phyloP scores from a whole-genome alignment of 2,113 vertebrate genomes.

The Hydrolagus affinis region DNA sequence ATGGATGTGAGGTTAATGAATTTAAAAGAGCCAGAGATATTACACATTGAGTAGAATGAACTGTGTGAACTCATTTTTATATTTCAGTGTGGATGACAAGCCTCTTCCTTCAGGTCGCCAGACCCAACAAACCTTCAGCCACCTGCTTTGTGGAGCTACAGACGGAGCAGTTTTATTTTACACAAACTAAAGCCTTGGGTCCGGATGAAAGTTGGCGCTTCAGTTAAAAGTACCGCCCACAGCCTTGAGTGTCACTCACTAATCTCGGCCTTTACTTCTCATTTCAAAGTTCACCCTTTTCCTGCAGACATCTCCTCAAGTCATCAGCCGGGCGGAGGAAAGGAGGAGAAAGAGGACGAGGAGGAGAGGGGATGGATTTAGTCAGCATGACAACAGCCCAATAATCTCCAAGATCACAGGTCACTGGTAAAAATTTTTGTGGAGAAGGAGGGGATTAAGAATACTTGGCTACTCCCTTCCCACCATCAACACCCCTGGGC shows the following conservation, averaged over 20 bases:
- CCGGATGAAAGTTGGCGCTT: background rate
- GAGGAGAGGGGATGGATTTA: no score
- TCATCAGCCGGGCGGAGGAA: no score
- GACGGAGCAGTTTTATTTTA: background rate
- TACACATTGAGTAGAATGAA: slow-evolving; percentile 31
- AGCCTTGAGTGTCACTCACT: background rate
- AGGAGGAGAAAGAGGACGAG: no score
- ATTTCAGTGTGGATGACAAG: slow-evolving; percentile 20
- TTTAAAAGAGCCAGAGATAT: slow-evolving; percentile 30
- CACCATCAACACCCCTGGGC: no score
- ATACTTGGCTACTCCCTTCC: no score
- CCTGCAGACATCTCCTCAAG: no score
- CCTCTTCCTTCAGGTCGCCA: slow-evolving; percentile 16
- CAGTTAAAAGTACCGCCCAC: background rate
- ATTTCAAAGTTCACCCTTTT: background rate
- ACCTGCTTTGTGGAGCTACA: background rate
- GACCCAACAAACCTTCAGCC: background rate
- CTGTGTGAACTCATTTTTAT: slow-evolving; percentile 28
- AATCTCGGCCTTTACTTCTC: background rate
- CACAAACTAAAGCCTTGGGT: background rate
- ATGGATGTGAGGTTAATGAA: slow-evolving; percentile 31
- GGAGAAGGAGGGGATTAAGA: no score
- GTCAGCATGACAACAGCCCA: no score
- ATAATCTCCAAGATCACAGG: no score
- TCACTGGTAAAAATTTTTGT: no score